phyloP scores from a whole-genome alignment of 2,113 vertebrate genomes.

The Chamaetylas fuelleborni region DNA sequence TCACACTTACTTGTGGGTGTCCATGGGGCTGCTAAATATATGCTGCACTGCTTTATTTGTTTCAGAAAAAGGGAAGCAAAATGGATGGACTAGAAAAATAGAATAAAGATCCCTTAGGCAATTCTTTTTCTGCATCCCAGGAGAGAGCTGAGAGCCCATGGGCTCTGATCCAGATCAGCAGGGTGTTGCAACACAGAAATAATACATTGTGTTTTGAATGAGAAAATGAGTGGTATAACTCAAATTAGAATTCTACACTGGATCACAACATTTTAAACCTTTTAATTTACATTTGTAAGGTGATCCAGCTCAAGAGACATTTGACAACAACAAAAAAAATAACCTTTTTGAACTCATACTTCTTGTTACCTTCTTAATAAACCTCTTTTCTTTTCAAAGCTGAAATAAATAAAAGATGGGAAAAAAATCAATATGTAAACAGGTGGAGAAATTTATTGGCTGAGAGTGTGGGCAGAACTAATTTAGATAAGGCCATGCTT shows the following conservation, averaged over 20 bases:
- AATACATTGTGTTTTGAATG: background rate
- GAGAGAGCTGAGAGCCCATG: background rate
- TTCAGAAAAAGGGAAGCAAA: background rate
- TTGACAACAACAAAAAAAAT: background rate
- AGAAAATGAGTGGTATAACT: background rate
- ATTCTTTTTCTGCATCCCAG: background rate
- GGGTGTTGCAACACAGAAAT: background rate
- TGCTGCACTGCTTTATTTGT: background rate
- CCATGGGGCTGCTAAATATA: background rate
- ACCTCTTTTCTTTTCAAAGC: slow-evolving; percentile 20
- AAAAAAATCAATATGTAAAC: slow-evolving; percentile 56
- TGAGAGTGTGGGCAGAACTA: slow-evolving; percentile 8
- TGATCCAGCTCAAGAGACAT: background rate
- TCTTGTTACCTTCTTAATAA: slow-evolving; percentile 8
- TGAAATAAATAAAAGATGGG: slow-evolving; percentile 58
- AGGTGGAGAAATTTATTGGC: slow-evolving; percentile 33
- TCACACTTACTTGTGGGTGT: background rate
- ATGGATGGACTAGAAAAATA: background rate
- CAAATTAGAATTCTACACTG: background rate
- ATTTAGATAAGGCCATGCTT: slow-evolving; percentile 43
- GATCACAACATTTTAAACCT: background rate
- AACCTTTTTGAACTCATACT: background rate
- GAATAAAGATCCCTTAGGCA: background rate
- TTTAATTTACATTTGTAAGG: slow-evolving; percentile 6
- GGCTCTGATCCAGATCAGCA: background rate